A percentile compares a stretch with the other conserved stretches of the same genome.
Evolutionary conservation across 2,888 invertebrate species (phyloP).

Genomic region (Habrosyne pyritoides): DNA sequence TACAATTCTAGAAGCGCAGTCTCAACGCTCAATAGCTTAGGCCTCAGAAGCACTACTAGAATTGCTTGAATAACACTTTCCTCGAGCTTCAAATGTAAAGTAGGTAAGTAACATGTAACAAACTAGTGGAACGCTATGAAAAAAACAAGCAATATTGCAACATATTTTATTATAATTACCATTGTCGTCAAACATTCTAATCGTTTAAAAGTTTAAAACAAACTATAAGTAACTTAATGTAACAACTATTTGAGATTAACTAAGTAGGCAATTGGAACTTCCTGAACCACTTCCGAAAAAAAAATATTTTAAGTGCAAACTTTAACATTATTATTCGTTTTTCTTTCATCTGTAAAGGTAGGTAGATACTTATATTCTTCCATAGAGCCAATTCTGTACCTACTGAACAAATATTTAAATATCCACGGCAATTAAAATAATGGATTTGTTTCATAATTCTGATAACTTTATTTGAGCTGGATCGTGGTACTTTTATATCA

Average conservation of each 20-base stretch:
- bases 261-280: slow-evolving; percentile 42
- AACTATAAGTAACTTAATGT: slow-evolving; percentile 41
- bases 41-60: too few species aligned
- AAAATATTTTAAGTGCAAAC: too few species aligned
- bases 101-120: too few species aligned
- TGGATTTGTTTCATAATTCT: neutral
- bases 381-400: neutral
- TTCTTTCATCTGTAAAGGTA: neutral
- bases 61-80: too few species aligned
- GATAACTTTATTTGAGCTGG: neutral
- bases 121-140: slow-evolving; percentile 8
- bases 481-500: neutral
- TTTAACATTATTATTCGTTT: neutral
- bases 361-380: neutral
- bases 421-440: neutral
- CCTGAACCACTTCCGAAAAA: slow-evolving; percentile 20
- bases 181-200: slow-evolving; percentile 63
- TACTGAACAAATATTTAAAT: neutral
- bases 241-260: slow-evolving; percentile 54
- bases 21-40: too few species aligned
- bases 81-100: too few species aligned
- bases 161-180: slow-evolving; percentile 71
- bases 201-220: slow-evolving; percentile 57
- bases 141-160: slow-evolving; percentile 49
- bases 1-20: too few species aligned